Conservation (phyloP, 2,797 vertebrate species). For the Sylvia borin region DNA sequence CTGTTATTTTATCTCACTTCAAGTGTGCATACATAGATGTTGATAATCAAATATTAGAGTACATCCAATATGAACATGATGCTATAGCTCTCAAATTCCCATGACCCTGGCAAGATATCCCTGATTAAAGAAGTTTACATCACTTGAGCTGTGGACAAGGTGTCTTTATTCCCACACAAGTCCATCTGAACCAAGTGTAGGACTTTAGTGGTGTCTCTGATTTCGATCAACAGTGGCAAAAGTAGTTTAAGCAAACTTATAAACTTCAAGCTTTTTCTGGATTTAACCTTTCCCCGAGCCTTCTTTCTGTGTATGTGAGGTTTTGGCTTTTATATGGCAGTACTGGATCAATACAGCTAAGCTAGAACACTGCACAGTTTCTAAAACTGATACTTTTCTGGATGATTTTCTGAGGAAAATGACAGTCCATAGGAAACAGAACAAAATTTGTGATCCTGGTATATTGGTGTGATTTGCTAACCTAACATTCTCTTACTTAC, state of each 20-base stretch:
- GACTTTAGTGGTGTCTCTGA: neutral
- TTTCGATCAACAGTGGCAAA: neutral
- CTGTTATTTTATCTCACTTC: slow-evolving; percentile 16
- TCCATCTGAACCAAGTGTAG: neutral
- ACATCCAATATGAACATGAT: neutral
- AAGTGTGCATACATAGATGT: neutral
- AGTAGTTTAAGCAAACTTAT: neutral
- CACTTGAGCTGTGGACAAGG: neutral
- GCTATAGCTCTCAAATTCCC: neutral
- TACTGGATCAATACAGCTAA: neutral
- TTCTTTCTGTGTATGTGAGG: neutral
- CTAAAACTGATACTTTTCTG: neutral
- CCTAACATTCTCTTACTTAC: accelerated
- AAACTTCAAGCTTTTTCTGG: neutral
- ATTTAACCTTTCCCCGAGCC: neutral
- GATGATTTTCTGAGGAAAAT: neutral
- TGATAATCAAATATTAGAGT: slow-evolving; percentile 17
- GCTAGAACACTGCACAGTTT: neutral
- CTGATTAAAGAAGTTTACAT: neutral
- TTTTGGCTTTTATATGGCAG: neutral
- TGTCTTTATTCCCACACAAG: accelerated
- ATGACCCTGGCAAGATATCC: accelerated
- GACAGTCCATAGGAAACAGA: neutral
- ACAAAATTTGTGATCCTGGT: neutral
- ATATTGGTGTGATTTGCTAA: neutral